phyloP scores from a whole-genome alignment of 2,888 invertebrate species.

The Drosophila acutilabella region DNA sequence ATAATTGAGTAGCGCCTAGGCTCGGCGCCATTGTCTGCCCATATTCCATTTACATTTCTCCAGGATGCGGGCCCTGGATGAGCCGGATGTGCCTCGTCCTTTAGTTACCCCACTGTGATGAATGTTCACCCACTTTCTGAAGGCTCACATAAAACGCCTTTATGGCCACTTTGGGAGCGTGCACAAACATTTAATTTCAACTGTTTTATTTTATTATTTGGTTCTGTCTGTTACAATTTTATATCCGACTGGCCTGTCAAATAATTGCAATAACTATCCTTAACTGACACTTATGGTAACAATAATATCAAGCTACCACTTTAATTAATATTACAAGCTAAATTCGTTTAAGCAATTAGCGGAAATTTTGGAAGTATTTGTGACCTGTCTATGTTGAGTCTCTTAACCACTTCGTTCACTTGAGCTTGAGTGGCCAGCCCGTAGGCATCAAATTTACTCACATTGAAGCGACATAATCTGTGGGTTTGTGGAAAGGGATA shows the following conservation, averaged over 20 bases:
- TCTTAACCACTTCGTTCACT: slow-evolving; percentile 39
- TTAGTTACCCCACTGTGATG: slow-evolving; percentile 51
- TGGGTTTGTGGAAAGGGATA: neutral
- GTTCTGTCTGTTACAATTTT: slow-evolving; percentile 44
- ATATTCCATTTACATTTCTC: slow-evolving; percentile 36
- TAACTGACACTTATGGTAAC: slow-evolving; percentile 14
- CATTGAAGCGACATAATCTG: slow-evolving; percentile 57
- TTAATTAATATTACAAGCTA: neutral
- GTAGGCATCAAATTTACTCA: slow-evolving; percentile 48
- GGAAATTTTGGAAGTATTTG: slow-evolving; percentile 44
- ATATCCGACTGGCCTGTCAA: slow-evolving; percentile 26
- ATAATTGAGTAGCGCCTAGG: slow-evolving; percentile 78
- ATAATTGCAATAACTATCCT: slow-evolving; percentile 37
- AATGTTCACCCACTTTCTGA: slow-evolving; percentile 45
- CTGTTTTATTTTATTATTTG: slow-evolving; percentile 8
- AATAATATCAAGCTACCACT: slow-evolving; percentile 7
- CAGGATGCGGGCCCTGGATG: slow-evolving; percentile 17
- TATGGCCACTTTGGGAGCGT: slow-evolving; percentile 65
- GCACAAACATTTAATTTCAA: slow-evolving; percentile 59
- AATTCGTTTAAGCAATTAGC: slow-evolving; percentile 42
- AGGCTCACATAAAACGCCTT: slow-evolving; percentile 52
- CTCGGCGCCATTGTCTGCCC: slow-evolving; percentile 35
- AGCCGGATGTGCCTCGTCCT: slow-evolving; percentile 45
- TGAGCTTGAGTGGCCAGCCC: slow-evolving; percentile 55
- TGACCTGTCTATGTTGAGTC: slow-evolving; percentile 53